These are phyloP conservation scores for Threskiornis aethiopicus DNA, from an alignment of 2,797 vertebrate genomes.

Conservation along the genomic window DNA sequence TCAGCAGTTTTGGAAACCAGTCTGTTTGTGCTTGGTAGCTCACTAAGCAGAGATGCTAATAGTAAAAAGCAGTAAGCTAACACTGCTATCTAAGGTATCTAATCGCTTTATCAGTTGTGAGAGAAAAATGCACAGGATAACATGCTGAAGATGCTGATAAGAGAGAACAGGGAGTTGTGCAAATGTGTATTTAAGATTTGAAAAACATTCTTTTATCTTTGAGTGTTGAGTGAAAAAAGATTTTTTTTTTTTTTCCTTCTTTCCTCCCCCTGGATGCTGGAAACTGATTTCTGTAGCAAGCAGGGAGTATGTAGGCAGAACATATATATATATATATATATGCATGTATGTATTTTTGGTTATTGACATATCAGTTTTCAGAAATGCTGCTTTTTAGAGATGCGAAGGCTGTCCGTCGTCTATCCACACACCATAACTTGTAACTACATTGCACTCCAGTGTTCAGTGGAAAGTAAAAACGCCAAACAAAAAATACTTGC, in stretches of 20 bases:
- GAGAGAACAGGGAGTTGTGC: background rate
- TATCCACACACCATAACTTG: background rate
- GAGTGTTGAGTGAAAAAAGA: background rate
- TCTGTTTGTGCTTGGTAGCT: background rate
- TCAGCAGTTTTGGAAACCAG: background rate
- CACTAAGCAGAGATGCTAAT: background rate
- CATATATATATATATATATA: no score
- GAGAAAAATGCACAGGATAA: background rate
- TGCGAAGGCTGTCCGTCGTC: accelerated
- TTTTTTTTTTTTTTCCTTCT: no score
- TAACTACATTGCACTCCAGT: background rate
- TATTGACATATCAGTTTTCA: background rate
- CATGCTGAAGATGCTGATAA: background rate
- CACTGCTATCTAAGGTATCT: background rate
- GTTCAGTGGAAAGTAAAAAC: background rate
- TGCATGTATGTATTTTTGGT: background rate
- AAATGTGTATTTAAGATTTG: background rate
- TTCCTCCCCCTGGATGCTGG: no score
- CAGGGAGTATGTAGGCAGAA: background rate
- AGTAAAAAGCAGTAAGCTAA: background rate
- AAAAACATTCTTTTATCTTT: background rate
- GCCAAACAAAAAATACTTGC: background rate
- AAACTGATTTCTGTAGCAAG: background rate
- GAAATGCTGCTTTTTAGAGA: background rate
- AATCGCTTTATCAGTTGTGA: background rate